Conservation (phyloP, 2,797 vertebrate genomes). For the Sebastes oblongus region DNA sequence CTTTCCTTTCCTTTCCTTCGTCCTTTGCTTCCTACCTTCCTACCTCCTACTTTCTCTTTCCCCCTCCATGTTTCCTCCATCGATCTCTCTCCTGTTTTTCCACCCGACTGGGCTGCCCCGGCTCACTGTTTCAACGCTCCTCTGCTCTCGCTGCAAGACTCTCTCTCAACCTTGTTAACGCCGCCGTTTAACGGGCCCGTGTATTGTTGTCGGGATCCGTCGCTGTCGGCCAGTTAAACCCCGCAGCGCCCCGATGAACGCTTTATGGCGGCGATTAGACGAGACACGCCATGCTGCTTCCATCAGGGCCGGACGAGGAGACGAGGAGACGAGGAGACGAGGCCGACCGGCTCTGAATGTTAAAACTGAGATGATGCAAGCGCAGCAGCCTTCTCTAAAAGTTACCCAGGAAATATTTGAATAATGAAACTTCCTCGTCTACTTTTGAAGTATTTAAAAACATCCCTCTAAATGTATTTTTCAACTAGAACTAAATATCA, state of each 20-base stretch:
- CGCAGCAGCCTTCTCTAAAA: background rate
- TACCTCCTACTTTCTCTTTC: background rate
- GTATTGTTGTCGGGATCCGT: background rate
- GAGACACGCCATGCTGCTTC: background rate
- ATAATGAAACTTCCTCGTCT: background rate
- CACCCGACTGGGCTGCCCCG: background rate
- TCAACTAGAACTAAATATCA: background rate
- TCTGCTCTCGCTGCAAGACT: background rate
- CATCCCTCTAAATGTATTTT: background rate
- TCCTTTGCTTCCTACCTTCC: background rate
- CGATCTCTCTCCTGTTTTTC: background rate
- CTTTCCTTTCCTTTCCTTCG: background rate
- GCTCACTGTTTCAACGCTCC: background rate
- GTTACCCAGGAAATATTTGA: background rate
- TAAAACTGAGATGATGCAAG: background rate
- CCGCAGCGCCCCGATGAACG: background rate
- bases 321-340: background rate
- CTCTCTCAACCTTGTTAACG: background rate
- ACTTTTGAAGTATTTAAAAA: background rate
- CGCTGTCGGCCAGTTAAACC: conserved; percentile 29
- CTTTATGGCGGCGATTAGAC: conserved; percentile 42
- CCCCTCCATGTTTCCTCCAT: background rate
- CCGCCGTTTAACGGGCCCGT: conserved; percentile 16
- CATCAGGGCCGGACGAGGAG: background rate
- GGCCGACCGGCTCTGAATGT: background rate